A percentile compares a stretch with the other conserved stretches of the same genome.
These are phyloP conservation scores for Alviniconcha marisindica DNA, from an alignment of 1,140 invertebrate species.

Conservation along the genomic window DNA sequence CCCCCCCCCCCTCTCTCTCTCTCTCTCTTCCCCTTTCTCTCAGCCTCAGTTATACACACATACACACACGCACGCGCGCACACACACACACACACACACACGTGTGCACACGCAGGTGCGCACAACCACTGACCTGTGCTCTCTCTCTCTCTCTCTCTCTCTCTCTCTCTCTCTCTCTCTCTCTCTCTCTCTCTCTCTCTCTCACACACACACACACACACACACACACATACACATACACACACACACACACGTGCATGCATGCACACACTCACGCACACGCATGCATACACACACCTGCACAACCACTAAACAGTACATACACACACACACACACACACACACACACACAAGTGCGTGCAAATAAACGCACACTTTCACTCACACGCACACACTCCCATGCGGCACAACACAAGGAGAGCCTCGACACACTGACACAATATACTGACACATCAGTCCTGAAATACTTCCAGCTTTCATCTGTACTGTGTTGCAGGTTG, in stretches of 20 bases:
- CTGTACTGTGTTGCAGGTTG: neutral
- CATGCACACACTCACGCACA: conserved; percentile 4
- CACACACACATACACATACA: neutral
- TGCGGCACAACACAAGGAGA: neutral
- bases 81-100: neutral
- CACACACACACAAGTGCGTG: neutral
- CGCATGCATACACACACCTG: neutral
- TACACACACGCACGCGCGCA: too few species aligned
- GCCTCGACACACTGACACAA: neutral
- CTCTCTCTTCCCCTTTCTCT: neutral
- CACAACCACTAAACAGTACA: neutral
- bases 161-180: conserved; percentile 30
- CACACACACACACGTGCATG: neutral
- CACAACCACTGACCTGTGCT: too few species aligned
- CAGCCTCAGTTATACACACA: neutral
- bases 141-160: neutral
- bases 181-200: conserved; percentile 21
- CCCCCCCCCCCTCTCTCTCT: too few species aligned
- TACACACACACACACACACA: neutral
- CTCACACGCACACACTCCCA: neutral
- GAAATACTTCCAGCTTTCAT: neutral
- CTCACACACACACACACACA: neutral
- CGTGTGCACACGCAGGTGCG: too few species aligned
- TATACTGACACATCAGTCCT: neutral
- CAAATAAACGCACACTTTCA: too few species aligned